phyloP scores from a whole-genome alignment of 2,888 invertebrate genomes.

The Hoplodrina blanda region DNA sequence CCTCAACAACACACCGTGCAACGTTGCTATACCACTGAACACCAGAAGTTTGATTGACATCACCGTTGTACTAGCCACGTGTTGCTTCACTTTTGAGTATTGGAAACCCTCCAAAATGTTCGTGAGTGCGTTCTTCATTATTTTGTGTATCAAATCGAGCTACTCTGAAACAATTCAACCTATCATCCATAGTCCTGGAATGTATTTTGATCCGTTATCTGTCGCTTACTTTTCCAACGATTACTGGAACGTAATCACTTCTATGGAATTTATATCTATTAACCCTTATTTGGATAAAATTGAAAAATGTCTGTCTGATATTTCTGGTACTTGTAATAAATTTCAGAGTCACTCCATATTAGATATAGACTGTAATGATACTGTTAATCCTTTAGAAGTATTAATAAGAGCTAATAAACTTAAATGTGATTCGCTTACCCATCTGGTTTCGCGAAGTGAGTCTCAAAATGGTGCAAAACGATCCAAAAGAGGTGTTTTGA shows the following conservation, averaged over 20 bases:
- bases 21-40: background rate
- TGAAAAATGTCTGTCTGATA: constrained; percentile 30
- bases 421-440: constrained; percentile 35
- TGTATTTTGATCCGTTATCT: constrained; percentile 38
- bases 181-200: constrained; percentile 29
- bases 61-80: background rate
- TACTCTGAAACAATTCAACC: constrained; percentile 28
- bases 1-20: background rate
- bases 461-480: constrained; percentile 13
- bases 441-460: constrained; percentile 26
- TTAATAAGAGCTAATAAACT: constrained; percentile 36
- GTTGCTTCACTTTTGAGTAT: too few species aligned
- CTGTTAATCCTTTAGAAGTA: constrained; percentile 36
- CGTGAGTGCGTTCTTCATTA: constrained; percentile 37
- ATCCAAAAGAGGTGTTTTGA: constrained; percentile 28
- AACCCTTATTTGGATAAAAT: constrained; percentile 46
- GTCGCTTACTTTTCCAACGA: constrained; percentile 41
- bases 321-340: constrained; percentile 29
- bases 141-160: constrained; percentile 13
- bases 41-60: background rate
- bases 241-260: constrained; percentile 37
- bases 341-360: constrained; percentile 15
- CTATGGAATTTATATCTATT: constrained; percentile 39
- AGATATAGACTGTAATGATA: constrained; percentile 48
- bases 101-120: constrained; percentile 7